phyloP scores from a whole-genome alignment of 1,140 invertebrate genomes.

The Drosophila repletoides region DNA sequence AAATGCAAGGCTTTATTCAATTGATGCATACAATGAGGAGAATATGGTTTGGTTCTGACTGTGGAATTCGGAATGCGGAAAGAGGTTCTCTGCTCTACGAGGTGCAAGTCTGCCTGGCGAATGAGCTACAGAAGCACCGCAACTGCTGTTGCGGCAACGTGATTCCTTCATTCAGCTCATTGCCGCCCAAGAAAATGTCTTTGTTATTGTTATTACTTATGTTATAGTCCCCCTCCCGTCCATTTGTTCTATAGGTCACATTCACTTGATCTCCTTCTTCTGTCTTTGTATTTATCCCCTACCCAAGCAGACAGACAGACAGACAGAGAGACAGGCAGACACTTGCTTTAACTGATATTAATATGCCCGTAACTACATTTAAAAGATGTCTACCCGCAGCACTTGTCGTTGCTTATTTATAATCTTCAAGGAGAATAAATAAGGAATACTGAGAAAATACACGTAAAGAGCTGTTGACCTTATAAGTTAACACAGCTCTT shows the following conservation, averaged over 20 bases:
- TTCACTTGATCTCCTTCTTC: too few relatives aligned
- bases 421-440: constrained; percentile 12
- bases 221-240: not conserved
- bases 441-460: too few relatives aligned
- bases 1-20: constrained; percentile 67
- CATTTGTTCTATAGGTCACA: too few relatives aligned
- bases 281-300: not conserved
- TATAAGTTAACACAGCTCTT: too few relatives aligned
- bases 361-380: not conserved
- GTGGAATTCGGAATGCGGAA: not conserved
- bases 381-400: not conserved
- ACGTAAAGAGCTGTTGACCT: too few relatives aligned
- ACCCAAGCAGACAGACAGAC: too few relatives aligned
- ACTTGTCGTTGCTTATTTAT: constrained; percentile 14
- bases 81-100: too few relatives aligned
- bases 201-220: constrained; percentile 22
- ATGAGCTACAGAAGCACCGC: constrained; percentile 34
- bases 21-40: constrained; percentile 44
- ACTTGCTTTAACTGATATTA: constrained; percentile 15
- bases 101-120: too few relatives aligned
- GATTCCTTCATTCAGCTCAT: not conserved
- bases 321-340: too few relatives aligned
- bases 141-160: constrained; percentile 18
- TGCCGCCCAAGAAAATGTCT: constrained; percentile 2
- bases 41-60: not conserved